Evolutionary conservation across 1,140 invertebrate species (phyloP).

Genomic region (Drosophila eugracilis): DNA sequence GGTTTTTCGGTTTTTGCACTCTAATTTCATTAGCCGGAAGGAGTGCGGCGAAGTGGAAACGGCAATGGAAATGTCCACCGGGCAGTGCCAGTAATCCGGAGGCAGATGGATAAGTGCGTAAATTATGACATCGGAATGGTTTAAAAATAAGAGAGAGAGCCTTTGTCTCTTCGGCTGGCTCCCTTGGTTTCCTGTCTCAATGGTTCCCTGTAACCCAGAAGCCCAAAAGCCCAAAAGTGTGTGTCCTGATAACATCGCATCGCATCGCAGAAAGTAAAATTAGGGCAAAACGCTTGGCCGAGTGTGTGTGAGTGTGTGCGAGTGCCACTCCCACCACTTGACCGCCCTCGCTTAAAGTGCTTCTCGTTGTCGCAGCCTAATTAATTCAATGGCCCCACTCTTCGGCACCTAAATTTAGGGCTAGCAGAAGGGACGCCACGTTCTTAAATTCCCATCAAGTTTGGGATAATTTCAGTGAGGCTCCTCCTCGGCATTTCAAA

Average conservation of each 20-base stretch:
- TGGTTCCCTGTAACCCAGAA: not conserved
- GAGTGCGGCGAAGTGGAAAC: constrained; percentile 22
- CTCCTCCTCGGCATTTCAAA: too few species aligned
- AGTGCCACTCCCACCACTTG: constrained; percentile 53
- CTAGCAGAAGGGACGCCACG: constrained; percentile 5
- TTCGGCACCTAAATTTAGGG: constrained; percentile 11
- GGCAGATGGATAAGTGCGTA: constrained; percentile 73
- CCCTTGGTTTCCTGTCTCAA: constrained; percentile 5
- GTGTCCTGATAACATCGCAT: constrained; percentile 80
- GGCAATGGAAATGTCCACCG: constrained; percentile 46
- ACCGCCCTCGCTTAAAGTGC: constrained; percentile 60
- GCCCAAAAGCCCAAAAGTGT: constrained; percentile 21
- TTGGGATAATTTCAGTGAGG: not conserved
- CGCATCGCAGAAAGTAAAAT: constrained; percentile 83
- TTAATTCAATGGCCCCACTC: constrained; percentile 74
- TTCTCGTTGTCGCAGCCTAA: constrained; percentile 71
- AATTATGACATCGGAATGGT: constrained; percentile 72
- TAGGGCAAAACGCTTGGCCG: constrained; percentile 72
- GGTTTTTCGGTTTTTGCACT: constrained; percentile 41
- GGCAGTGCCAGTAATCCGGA: constrained; percentile 55
- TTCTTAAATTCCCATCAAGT: constrained; percentile 23
- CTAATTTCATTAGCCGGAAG: constrained; percentile 69
- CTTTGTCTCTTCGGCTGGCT: constrained; percentile 43
- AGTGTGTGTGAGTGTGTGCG: constrained; percentile 30
- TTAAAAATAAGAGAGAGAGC: constrained; percentile 46